A percentile compares a stretch with the other conserved stretches of the same genome.
phyloP scores from a whole-genome alignment of 1,140 invertebrate genomes.

The Planococcus citri region DNA sequence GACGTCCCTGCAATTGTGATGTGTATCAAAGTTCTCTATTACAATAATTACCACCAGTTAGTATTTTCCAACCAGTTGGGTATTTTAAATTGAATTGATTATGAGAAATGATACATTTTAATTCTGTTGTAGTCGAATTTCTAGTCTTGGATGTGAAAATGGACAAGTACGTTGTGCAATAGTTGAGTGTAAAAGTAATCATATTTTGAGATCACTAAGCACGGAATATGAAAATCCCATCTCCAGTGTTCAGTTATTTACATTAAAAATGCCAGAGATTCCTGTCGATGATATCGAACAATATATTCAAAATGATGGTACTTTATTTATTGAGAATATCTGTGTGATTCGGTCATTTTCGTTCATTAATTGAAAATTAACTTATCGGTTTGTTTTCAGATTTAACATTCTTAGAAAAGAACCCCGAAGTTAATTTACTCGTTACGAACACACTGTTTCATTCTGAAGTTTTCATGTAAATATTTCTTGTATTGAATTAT shows the following conservation, averaged over 20 bases:
- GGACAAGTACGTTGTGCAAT: not conserved
- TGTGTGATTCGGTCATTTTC: not conserved
- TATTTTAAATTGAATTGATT: no score
- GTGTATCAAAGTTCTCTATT: not conserved
- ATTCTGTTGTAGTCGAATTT: not conserved
- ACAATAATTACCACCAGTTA: not conserved
- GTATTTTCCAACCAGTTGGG: not conserved
- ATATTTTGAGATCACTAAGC: not conserved
- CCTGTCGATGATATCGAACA: not conserved
- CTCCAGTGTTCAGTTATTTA: not conserved
- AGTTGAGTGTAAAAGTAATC: not conserved
- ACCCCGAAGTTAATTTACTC: not conserved
- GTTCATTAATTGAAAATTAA: not conserved
- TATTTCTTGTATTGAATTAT: not conserved
- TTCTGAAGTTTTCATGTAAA: conserved; percentile 13
- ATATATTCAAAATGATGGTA: conserved; percentile 4
- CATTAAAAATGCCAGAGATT: not conserved
- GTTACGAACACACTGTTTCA: not conserved
- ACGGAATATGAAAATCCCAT: conserved; percentile 2
- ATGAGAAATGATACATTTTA: not conserved
- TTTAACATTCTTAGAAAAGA: not conserved
- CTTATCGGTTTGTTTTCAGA: not conserved
- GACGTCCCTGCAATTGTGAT: not conserved
- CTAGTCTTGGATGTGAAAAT: not conserved
- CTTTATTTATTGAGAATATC: no score